Conservation (phyloP, 2,113 vertebrate species). For the Pandion haliaetus region DNA sequence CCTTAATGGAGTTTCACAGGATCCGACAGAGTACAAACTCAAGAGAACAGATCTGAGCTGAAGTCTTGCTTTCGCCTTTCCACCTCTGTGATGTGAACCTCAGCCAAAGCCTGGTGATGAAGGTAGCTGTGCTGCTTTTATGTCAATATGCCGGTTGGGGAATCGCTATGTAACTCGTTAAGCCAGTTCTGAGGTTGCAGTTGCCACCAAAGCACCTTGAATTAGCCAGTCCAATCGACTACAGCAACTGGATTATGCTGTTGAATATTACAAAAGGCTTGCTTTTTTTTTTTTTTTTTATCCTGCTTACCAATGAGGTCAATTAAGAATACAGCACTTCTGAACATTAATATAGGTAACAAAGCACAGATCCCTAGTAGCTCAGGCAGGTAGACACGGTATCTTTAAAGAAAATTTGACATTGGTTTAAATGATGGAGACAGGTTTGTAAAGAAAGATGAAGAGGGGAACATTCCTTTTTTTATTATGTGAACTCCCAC, state of each 20-base stretch:
- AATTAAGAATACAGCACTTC: neutral
- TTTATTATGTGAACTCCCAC: constrained; percentile 60
- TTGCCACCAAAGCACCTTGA: neutral
- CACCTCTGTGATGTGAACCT: neutral
- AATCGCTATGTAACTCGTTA: neutral
- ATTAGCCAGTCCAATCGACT: neutral
- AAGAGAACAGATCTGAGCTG: neutral
- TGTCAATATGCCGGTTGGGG: neutral
- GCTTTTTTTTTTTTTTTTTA: neutral
- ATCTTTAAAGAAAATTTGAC: neutral
- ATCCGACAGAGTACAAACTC: neutral
- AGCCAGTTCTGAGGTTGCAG: neutral
- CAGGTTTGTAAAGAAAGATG: neutral
- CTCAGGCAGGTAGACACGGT: neutral
- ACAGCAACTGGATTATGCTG: neutral
- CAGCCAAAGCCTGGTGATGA: neutral
- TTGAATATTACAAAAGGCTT: neutral
- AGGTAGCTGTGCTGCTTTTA: neutral
- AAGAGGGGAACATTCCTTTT: constrained; percentile 54
- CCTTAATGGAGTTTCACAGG: neutral
- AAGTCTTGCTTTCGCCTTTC: neutral
- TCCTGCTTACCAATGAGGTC: neutral
- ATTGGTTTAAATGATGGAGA: neutral
- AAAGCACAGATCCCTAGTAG: neutral
- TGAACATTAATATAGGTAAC: neutral